Conservation (phyloP, 2,888 invertebrate species). For the Nymphalis c-album region DNA sequence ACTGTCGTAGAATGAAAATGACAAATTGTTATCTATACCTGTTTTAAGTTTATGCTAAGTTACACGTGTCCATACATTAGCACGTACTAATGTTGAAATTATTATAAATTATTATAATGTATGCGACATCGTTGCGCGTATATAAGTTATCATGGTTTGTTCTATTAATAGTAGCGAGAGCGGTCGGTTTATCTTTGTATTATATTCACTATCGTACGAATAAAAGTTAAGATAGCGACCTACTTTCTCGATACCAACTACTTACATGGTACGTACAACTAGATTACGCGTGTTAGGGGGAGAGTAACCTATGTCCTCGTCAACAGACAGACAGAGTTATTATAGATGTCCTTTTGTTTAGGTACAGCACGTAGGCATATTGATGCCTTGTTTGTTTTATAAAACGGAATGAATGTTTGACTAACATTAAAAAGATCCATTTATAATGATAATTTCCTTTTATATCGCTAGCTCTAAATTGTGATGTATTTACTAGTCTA, state of each 20-base stretch:
- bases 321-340: too few relatives aligned
- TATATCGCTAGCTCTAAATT: too few relatives aligned
- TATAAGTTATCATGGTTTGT: conserved; percentile 9
- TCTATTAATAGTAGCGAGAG: conserved; percentile 12
- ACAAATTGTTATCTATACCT: not conserved
- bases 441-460: too few relatives aligned
- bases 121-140: not conserved
- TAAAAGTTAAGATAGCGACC: conserved; percentile 10
- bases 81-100: not conserved
- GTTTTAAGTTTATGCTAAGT: not conserved
- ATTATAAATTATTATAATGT: conserved; percentile 14
- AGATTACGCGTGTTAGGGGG: too few relatives aligned
- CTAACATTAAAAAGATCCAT: too few relatives aligned
- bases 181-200: conserved; percentile 11
- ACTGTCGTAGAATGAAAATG: too few relatives aligned
- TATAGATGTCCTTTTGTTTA: too few relatives aligned
- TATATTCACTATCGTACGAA: conserved; percentile 3
- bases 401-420: too few relatives aligned
- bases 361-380: too few relatives aligned
- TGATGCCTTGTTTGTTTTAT: too few relatives aligned
- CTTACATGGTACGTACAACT: not conserved
- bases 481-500: too few relatives aligned
- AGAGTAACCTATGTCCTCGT: too few relatives aligned
- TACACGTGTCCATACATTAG: conserved; percentile 12
- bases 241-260: not conserved